phyloP scores from a whole-genome alignment of 2,888 invertebrate species.

The Limnephilus rhombicus region DNA sequence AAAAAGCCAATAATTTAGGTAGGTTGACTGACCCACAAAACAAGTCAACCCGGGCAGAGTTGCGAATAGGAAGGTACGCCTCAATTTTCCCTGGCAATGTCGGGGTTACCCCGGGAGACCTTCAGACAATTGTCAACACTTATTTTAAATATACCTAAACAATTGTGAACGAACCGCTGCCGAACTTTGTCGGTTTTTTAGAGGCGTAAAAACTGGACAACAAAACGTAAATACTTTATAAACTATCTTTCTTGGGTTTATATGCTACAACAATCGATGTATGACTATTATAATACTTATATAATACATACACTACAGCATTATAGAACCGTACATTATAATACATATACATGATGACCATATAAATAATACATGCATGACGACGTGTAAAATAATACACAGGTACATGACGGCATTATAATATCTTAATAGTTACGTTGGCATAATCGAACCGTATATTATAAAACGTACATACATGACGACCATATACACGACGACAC shows the following conservation, averaged over 20 bases:
- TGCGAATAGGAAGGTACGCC: not conserved
- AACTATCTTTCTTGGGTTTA: not conserved
- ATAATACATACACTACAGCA: not conserved
- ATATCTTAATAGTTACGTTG: too few species aligned
- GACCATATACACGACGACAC: too few species aligned
- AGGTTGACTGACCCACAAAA: too few species aligned
- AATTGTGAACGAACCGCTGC: not conserved
- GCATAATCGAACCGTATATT: too few species aligned
- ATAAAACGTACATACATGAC: too few species aligned
- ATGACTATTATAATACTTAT: too few species aligned
- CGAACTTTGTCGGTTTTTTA: not conserved
- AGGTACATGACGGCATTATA: too few species aligned
- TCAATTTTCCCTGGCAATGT: not conserved
- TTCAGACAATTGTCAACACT: not conserved
- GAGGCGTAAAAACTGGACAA: not conserved
- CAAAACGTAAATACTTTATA: not conserved
- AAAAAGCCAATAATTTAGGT: too few species aligned
- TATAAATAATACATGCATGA: too few species aligned
- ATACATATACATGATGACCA: too few species aligned
- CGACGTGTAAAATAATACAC: too few species aligned
- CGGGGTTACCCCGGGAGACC: not conserved
- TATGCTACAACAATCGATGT: too few species aligned
- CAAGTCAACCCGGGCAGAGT: not conserved
- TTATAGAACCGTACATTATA: not conserved
- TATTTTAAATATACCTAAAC: not conserved